Evolutionary conservation across 2,797 vertebrate genomes (phyloP).

Genomic region (Gastrophryne carolinensis): DNA sequence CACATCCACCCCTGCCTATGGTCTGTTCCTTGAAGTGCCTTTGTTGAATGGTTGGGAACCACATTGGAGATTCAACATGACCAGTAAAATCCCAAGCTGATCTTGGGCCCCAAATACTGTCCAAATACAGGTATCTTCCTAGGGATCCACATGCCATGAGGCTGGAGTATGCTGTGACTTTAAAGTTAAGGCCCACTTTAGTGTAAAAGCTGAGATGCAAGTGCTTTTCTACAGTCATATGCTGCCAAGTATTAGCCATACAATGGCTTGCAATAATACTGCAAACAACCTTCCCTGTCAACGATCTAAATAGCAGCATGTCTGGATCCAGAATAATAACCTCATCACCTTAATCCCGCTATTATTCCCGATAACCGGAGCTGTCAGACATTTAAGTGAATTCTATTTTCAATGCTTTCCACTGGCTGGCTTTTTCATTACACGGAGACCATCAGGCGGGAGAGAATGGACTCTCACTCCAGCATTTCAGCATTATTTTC

Average conservation of each 20-base stretch:
- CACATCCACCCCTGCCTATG: too few species aligned
- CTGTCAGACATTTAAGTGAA: not conserved
- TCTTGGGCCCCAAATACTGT: not conserved
- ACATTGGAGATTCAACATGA: too few species aligned
- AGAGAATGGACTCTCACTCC: not conserved
- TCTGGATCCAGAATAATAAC: not conserved
- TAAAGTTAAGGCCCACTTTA: not conserved
- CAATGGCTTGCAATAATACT: not conserved
- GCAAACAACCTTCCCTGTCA: not conserved
- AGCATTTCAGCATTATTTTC: not conserved
- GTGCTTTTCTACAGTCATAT: not conserved
- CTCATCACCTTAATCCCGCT: not conserved
- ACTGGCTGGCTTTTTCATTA: not conserved
- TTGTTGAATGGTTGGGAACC: not conserved
- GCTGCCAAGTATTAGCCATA: not conserved
- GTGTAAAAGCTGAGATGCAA: not conserved
- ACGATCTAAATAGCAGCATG: not conserved
- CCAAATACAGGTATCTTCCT: not conserved
- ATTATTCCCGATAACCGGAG: not conserved
- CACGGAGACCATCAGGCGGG: not conserved
- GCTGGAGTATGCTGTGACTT: not conserved
- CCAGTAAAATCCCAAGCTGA: too few species aligned
- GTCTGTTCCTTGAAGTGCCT: too few species aligned
- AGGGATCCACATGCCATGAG: not conserved
- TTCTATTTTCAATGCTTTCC: slow-evolving; percentile 3